These are phyloP conservation scores for Halcyon badia DNA, from an alignment of 2,797 vertebrate species.

Conservation along the genomic window DNA sequence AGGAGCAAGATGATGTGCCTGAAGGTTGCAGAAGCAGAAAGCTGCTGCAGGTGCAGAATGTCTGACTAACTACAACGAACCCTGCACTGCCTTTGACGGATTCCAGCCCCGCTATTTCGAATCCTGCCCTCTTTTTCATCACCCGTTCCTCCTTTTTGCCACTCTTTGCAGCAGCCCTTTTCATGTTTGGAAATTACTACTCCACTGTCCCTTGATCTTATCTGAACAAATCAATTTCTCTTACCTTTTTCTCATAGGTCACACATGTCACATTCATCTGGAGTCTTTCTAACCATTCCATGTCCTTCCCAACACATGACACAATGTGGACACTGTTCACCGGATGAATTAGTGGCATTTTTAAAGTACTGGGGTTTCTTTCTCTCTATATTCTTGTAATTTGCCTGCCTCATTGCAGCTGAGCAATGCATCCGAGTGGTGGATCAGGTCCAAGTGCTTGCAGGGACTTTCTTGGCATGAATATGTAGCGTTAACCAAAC, in stretches of 20 bases:
- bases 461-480: slow-evolving; percentile 14
- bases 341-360: neutral
- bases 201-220: neutral
- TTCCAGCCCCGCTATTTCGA: rapidly evolving
- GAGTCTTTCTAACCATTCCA: neutral
- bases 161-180: neutral
- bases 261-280: neutral
- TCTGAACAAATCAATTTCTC: neutral
- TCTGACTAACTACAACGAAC: neutral
- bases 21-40: neutral
- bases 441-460: slow-evolving; percentile 11
- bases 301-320: neutral
- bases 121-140: neutral
- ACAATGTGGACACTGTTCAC: neutral
- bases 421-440: neutral
- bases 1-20: neutral
- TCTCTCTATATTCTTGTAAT: neutral
- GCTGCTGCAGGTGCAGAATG: neutral
- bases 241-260: neutral
- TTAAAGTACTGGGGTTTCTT: neutral
- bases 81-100: neutral
- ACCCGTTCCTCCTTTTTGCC: neutral
- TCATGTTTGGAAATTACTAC: neutral
- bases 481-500: slow-evolving; percentile 39
- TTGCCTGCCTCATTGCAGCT: neutral